Conservation (phyloP, 2,888 invertebrate species). For the Rotaria macrura region DNA sequence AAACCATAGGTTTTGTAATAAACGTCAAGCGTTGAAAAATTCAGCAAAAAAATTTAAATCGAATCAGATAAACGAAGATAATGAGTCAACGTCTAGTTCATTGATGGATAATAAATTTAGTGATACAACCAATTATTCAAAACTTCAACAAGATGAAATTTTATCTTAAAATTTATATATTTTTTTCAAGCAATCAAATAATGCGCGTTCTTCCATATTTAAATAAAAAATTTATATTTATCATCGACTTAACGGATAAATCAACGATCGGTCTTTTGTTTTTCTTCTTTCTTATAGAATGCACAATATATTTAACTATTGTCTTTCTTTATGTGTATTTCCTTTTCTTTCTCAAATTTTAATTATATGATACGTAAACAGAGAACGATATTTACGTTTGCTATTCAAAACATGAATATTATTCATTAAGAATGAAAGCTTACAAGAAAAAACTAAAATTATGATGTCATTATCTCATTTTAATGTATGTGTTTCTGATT, state of each 20-base stretch:
- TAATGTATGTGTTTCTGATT: neutral
- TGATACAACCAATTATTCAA: neutral
- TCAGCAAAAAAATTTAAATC: conserved; percentile 29
- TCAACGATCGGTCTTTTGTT: neutral
- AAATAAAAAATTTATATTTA: neutral
- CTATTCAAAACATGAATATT: neutral
- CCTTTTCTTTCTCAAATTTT: too few species aligned
- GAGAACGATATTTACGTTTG: too few species aligned
- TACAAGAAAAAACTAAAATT: neutral
- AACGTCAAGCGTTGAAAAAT: conserved; percentile 88
- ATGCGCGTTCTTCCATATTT: neutral
- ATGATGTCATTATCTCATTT: neutral
- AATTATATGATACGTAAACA: too few species aligned
- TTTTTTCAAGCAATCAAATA: neutral
- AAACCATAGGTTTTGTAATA: conserved; percentile 69
- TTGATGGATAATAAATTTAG: neutral
- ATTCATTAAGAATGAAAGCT: neutral
- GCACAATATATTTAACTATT: neutral
- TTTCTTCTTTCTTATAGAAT: neutral
- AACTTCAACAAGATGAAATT: neutral
- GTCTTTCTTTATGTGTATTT: neutral
- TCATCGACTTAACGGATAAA: neutral
- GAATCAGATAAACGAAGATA: neutral
- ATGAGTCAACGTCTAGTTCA: neutral
- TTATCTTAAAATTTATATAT: neutral